phyloP scores from a whole-genome alignment of 64 coral and sea anemone species.

The Pocillopora verrucosa region DNA sequence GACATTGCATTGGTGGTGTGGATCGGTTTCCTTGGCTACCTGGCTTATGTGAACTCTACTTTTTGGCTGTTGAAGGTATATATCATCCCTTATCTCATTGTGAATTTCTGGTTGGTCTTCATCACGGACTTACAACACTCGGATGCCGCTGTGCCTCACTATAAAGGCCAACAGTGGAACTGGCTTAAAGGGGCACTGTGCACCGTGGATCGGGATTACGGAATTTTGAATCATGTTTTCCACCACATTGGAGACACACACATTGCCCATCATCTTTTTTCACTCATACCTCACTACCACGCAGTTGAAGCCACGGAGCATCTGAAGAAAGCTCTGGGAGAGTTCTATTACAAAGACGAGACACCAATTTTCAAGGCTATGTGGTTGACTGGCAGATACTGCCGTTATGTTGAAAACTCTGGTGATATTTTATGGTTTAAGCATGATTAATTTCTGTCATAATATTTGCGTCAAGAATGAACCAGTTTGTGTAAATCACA shows the following conservation, averaged over 20 bases:
- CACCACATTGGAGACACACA: conserved; percentile 79
- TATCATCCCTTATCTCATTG: conserved; percentile 64
- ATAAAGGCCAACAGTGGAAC: conserved; percentile 59
- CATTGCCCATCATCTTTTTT: conserved; percentile 62
- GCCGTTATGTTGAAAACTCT: conserved; percentile 56
- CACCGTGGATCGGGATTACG: conserved; percentile 69
- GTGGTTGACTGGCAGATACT: conserved; percentile 65
- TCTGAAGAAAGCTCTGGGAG: conserved; percentile 46
- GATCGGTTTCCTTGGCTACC: conserved; percentile 53
- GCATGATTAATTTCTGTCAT: conserved; percentile 44
- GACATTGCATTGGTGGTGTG: conserved; percentile 58
- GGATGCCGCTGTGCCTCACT: conserved; percentile 59
- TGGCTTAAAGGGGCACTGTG: conserved; percentile 75
- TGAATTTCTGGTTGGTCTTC: conserved; percentile 75
- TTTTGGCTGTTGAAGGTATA: conserved; percentile 67
- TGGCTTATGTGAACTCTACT: conserved; percentile 29
- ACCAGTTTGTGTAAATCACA: neutral
- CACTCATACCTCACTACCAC: conserved; percentile 66
- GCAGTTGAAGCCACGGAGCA: conserved; percentile 59
- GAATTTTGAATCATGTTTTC: conserved; percentile 63
- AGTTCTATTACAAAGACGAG: conserved; percentile 64
- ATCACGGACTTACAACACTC: conserved; percentile 72
- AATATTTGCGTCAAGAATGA: neutral
- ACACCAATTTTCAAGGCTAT: conserved; percentile 66
- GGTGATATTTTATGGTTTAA: conserved; percentile 74